phyloP scores from a whole-genome alignment of 2,113 vertebrate genomes.

The Lates calcarifer region DNA sequence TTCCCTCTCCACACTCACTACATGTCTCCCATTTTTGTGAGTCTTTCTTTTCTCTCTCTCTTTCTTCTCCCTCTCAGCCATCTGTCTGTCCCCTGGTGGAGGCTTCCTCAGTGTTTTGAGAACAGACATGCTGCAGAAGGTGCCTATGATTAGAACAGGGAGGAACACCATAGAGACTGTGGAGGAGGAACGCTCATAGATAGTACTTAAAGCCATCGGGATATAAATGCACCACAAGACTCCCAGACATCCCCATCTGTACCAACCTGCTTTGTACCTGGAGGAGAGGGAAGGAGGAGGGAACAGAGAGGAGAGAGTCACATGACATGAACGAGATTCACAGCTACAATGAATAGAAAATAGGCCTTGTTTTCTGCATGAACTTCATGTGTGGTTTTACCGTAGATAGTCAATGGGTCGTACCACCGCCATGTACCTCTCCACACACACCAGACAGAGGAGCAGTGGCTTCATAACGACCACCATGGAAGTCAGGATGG shows the following conservation, averaged over 20 bases:
- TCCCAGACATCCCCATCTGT: conserved; percentile 25
- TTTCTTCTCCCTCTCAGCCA: background rate
- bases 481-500: fast-evolving
- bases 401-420: conserved; percentile 26
- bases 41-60: background rate
- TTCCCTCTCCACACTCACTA: background rate
- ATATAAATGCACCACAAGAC: background rate
- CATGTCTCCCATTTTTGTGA: background rate
- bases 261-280: conserved; percentile 14
- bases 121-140: conserved; percentile 28
- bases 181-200: fast-evolving
- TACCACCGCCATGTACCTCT: conserved; percentile 44
- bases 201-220: fast-evolving
- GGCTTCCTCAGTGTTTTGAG: conserved; percentile 20
- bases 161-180: background rate
- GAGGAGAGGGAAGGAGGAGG: background rate
- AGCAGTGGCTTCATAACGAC: conserved; percentile 16
- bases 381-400: no score
- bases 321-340: background rate
- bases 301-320: background rate
- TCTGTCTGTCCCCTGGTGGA: conserved; percentile 11
- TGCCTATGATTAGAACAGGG: conserved; percentile 4
- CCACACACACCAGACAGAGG: conserved; percentile 43
- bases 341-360: no score
- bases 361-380: no score